phyloP scores from a whole-genome alignment of 2,113 vertebrate species.

The Cottus gobio region DNA sequence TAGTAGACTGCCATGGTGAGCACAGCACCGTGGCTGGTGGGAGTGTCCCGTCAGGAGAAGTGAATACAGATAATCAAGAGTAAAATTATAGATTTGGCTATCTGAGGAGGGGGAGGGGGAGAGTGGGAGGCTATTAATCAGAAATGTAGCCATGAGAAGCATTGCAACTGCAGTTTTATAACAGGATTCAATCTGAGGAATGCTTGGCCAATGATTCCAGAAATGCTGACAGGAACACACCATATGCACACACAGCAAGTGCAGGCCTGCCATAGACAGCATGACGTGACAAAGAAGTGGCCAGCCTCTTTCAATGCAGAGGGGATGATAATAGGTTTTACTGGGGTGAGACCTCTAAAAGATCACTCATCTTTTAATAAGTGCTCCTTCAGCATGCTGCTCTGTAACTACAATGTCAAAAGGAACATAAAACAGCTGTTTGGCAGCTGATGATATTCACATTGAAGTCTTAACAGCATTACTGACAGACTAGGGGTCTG shows the following conservation, averaged over 20 bases:
- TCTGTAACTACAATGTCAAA: neutral
- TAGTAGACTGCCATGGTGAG: constrained; percentile 1
- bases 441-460: constrained; percentile 7
- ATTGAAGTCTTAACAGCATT: neutral
- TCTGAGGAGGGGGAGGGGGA: neutral
- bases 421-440: constrained; percentile 20
- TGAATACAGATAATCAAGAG: constrained; percentile 24
- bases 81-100: constrained; percentile 25
- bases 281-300: constrained; percentile 45
- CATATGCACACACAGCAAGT: constrained; percentile 69
- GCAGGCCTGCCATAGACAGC: constrained; percentile 52
- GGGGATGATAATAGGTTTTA: constrained; percentile 17
- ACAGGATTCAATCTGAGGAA: constrained; percentile 21
- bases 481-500: constrained; percentile 14
- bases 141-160: constrained; percentile 5
- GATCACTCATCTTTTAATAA: neutral
- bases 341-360: neutral
- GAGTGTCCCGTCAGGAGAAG: constrained; percentile 9
- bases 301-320: constrained; percentile 21
- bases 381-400: neutral
- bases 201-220: constrained; percentile 51
- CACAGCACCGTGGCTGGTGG: neutral
- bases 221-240: constrained; percentile 63
- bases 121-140: neutral
- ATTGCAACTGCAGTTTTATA: constrained; percentile 17